Conservation (phyloP, 2,888 invertebrate species). For the Eupithecia centaureata region DNA sequence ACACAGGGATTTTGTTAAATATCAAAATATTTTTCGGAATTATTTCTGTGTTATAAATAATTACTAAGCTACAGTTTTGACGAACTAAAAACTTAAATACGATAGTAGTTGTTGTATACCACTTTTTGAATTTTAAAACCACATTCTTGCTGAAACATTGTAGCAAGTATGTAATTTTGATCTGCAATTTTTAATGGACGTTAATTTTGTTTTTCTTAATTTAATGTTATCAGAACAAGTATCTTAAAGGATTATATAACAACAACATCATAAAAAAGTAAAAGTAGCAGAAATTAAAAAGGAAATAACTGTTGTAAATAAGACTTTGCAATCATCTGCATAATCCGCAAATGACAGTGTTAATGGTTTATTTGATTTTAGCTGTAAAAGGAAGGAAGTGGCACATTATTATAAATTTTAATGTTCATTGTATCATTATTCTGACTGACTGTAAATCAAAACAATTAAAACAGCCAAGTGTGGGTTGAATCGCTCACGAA, state of each 20-base stretch:
- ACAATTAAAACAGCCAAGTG: too few species aligned
- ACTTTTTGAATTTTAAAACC: too few species aligned
- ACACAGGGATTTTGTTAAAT: too few species aligned
- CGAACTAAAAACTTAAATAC: too few species aligned
- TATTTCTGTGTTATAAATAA: too few species aligned
- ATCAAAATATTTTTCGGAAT: too few species aligned
- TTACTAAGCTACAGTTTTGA: too few species aligned
- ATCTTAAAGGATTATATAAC: slow-evolving; percentile 22
- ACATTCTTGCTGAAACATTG: too few species aligned
- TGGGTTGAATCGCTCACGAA: too few species aligned
- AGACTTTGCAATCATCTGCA: slow-evolving; percentile 8
- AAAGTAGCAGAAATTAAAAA: slow-evolving; percentile 16
- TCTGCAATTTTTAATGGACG: not conserved
- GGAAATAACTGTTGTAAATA: slow-evolving; percentile 22
- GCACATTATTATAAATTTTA: slow-evolving; percentile 26
- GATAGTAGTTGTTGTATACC: too few species aligned
- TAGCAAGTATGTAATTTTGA: not conserved
- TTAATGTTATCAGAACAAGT: not conserved
- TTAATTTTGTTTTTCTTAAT: not conserved
- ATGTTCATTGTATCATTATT: not conserved
- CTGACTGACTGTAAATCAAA: not conserved
- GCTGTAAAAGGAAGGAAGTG: slow-evolving; percentile 38
- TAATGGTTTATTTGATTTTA: slow-evolving; percentile 31
- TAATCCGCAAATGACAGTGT: slow-evolving; percentile 20
- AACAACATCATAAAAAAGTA: slow-evolving; percentile 15